Conservation (phyloP, 2,113 vertebrate species). For the Onychostruthus taczanowskii region DNA sequence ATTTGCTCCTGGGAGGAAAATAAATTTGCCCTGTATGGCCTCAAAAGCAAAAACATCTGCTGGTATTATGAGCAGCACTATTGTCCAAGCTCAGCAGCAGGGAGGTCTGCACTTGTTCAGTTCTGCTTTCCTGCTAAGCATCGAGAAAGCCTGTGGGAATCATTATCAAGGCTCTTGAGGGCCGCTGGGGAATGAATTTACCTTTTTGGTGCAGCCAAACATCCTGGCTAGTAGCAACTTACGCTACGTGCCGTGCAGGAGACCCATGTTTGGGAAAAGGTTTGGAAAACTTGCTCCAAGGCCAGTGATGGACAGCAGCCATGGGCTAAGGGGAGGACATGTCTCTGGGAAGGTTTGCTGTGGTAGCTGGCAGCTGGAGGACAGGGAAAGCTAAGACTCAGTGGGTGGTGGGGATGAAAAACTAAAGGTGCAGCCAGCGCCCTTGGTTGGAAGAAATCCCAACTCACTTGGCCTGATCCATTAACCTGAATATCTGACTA, state of each 20-base stretch:
- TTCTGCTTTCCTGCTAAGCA: conserved; percentile 1
- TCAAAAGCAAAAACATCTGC: conserved; percentile 66
- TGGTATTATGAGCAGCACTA: conserved; percentile 46
- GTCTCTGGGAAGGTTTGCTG: not conserved
- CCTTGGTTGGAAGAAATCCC: not conserved
- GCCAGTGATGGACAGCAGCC: not conserved
- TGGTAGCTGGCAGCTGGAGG: not conserved
- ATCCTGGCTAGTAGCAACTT: not conserved
- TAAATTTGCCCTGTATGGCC: conserved; percentile 39
- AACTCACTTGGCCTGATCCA: not conserved
- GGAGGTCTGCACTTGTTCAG: conserved; percentile 62
- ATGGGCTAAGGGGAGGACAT: not conserved
- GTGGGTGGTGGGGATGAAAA: not conserved
- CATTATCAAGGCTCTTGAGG: not conserved
- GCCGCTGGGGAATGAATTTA: not conserved
- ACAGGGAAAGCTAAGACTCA: not conserved
- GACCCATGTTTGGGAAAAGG: not conserved
- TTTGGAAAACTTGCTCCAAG: not conserved
- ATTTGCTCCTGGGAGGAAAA: conserved; percentile 56
- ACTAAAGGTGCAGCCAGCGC: not conserved
- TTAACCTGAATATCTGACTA: not conserved
- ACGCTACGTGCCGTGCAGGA: accelerated
- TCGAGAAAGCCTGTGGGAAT: not conserved
- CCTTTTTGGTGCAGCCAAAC: not conserved
- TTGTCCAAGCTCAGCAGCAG: conserved; percentile 44